Conservation (phyloP, 1,140 invertebrate genomes). For the Laupala kohalensis region DNA sequence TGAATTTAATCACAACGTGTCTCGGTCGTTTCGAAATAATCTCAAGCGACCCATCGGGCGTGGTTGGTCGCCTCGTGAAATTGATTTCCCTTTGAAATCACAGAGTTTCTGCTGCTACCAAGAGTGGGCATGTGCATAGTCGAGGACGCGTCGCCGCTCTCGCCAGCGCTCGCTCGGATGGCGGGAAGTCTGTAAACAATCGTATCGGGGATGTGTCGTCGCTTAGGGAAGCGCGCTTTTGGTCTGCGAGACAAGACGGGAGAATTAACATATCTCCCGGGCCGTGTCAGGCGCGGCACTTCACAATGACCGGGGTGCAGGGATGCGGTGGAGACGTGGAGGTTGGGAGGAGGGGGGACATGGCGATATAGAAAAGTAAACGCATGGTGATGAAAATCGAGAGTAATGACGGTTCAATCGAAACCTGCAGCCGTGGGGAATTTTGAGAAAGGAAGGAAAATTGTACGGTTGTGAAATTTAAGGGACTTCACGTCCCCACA, state of each 20-base stretch:
- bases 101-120: background rate
- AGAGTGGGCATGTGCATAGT: background rate
- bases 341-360: background rate
- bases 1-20: background rate
- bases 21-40: background rate
- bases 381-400: no score
- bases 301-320: no score
- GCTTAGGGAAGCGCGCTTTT: background rate
- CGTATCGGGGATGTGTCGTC: background rate
- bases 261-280: background rate
- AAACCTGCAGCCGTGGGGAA: no score
- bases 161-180: no score
- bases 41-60: background rate
- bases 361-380: no score
- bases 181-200: background rate
- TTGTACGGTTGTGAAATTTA: no score
- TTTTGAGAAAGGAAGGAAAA: no score
- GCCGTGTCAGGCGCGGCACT: background rate
- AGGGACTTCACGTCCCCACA: no score
- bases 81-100: background rate
- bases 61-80: background rate
- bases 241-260: background rate
- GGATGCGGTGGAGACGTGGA: background rate
- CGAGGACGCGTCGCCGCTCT: background rate
- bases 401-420: no score